Conservation (phyloP, 1,140 invertebrate species). For the Drosophila pallidifrons region DNA sequence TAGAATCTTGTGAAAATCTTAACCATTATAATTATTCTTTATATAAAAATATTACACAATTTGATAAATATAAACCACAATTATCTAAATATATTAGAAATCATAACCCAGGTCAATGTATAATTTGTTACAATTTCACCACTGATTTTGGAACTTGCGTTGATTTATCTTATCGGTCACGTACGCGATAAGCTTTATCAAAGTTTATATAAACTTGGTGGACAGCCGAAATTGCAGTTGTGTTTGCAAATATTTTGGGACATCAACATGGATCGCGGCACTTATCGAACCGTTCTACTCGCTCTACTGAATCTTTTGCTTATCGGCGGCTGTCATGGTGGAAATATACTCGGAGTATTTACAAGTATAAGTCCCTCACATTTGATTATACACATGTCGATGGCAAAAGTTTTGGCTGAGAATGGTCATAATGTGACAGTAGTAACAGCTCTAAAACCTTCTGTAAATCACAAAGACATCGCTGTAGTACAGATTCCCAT, state of each 20-base stretch:
- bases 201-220: not conserved
- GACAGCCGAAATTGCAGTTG: not conserved
- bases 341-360: constrained; percentile 73
- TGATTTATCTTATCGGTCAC: constrained; percentile 7
- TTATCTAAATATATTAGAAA: too few species aligned
- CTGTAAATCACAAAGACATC: constrained; percentile 52
- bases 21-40: too few species aligned
- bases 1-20: too few species aligned
- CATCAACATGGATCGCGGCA: constrained; percentile 34
- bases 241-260: not conserved
- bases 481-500: constrained; percentile 50
- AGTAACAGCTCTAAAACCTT: constrained; percentile 56
- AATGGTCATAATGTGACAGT: constrained; percentile 76
- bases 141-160: not conserved
- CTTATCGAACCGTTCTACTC: constrained; percentile 10
- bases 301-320: constrained; percentile 4
- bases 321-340: constrained; percentile 30
- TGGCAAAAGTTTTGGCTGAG: constrained; percentile 65
- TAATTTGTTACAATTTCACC: constrained; percentile 18
- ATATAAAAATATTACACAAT: too few species aligned
- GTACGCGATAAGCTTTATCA: constrained; percentile 20
- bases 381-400: constrained; percentile 73
- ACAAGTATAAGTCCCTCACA: constrained; percentile 72
- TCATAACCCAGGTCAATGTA: constrained; percentile 9
- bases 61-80: too few species aligned